Evolutionary conservation across 1,140 invertebrate species (phyloP), one percentile per base, ranked within the genome.

Genomic region (Goniozus legneri): DNA sequence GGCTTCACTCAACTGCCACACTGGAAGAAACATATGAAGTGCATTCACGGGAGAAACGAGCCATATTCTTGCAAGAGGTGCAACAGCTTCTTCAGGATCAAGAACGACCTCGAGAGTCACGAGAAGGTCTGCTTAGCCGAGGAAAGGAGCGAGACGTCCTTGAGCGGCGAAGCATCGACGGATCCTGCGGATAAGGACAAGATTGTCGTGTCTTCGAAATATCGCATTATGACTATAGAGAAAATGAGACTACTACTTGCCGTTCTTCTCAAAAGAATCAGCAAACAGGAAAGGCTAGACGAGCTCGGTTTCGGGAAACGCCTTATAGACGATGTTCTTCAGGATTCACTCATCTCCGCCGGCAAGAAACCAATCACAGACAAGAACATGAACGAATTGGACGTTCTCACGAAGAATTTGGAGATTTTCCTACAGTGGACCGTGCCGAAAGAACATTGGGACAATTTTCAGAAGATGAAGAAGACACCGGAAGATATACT

Each of bases 11-110:
- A 91, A 61, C 67, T 89, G 38, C 87, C 86, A 10, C 88, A 89
- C 59, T 81, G 88, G 69, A 90, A 89, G 65, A 87, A 87, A 45
- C 88, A 91, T 60, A 89, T 91, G 87, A 77, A 81, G 20, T 87
- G 85, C 54, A 87, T 90, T 20, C 88, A 90, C 64, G 83, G 85
- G n/a, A 80, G 84, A 49, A 78, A 77, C 35, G 84, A 87, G 32
- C 83, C 85, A 0, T 91, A 90, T 45, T 80, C 82, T 51, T 89
- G 88, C 61, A 71, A 76, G 14, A 78, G 78, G 14, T 90, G 88
- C 65, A 76, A 81, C 16, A 77, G 77, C n/a, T 89, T 87, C 60
- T 89, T 89, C 58, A 83, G 85, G 57, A 84, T 87, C 6, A 91
- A 91, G 64, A 82, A 74, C 21, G 82, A 89, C 19, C 69, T 91